These are phyloP conservation scores for Ctenodactylus gundi DNA, from an alignment of 2,113 vertebrate genomes.

Conservation along the genomic window DNA sequence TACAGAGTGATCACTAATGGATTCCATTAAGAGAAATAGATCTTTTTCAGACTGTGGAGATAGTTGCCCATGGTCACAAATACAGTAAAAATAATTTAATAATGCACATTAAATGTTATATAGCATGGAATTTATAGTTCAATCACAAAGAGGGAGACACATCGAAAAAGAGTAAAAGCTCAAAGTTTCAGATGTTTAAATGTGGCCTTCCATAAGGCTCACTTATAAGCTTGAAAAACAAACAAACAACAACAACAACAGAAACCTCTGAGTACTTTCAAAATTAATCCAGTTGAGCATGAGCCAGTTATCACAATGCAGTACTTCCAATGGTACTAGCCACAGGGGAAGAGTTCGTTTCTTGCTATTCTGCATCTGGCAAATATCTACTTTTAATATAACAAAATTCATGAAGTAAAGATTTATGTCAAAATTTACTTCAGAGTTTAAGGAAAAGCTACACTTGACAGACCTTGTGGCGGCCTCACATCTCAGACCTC, in stretches of 20 bases:
- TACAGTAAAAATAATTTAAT: slow-evolving; percentile 12
- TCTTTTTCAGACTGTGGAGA: background rate
- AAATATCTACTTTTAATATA: slow-evolving; percentile 66
- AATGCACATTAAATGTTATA: background rate
- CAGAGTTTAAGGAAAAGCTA: slow-evolving; percentile 11
- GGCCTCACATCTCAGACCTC: slow-evolving; percentile 39
- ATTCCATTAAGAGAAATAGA: background rate
- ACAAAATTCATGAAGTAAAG: slow-evolving; percentile 66
- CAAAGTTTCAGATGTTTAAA: slow-evolving; percentile 1
- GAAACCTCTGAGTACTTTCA: slow-evolving; percentile 19
- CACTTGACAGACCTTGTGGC: slow-evolving; percentile 30
- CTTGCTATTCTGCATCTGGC: slow-evolving; percentile 59
- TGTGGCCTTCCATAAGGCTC: slow-evolving; percentile 22
- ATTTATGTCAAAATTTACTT: slow-evolving; percentile 66
- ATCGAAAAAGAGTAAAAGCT: background rate
- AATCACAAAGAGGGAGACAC: background rate
- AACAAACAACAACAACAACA: background rate
- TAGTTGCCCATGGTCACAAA: background rate
- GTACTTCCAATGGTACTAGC: slow-evolving; percentile 64
- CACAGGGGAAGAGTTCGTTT: slow-evolving; percentile 42
- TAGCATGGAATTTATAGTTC: slow-evolving; percentile 21
- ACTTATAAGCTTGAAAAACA: slow-evolving; percentile 27
- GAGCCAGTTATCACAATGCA: slow-evolving; percentile 37
- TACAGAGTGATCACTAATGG: background rate
- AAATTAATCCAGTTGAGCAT: slow-evolving; percentile 48